These are phyloP conservation scores for Notodonta dromedarius DNA, from an alignment of 2,888 invertebrate genomes.

Conservation along the genomic window DNA sequence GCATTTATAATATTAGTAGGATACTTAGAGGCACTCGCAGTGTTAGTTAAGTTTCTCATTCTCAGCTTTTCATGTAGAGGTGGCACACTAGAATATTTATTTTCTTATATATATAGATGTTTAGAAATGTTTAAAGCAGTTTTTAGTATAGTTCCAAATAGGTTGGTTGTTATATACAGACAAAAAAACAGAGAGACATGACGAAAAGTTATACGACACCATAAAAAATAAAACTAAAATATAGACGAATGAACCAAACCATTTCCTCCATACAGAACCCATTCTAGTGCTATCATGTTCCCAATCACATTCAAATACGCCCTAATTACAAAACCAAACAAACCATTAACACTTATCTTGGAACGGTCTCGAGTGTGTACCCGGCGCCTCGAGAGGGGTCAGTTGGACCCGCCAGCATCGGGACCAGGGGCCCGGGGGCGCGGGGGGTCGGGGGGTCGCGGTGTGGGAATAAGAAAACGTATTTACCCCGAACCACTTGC, in stretches of 20 bases:
- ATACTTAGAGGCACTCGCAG: no score
- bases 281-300: constrained; percentile 24
- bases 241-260: neutral
- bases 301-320: constrained; percentile 24
- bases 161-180: no score
- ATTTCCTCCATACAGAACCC: neutral
- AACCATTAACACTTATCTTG: constrained; percentile 52
- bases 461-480: constrained; percentile 66
- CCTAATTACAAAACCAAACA: constrained; percentile 69
- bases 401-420: constrained; percentile 20
- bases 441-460: constrained; percentile 13
- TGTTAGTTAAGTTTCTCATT: no score
- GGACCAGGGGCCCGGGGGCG: constrained; percentile 21
- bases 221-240: no score
- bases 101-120: no score
- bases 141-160: no score
- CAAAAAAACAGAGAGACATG: no score
- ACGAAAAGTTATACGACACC: no score
- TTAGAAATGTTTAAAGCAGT: no score
- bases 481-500: constrained; percentile 70
- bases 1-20: no score
- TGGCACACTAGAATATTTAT: no score
- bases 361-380: constrained; percentile 44
- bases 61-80: no score
- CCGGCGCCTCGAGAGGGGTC: constrained; percentile 35